Evolutionary conservation across 1,140 invertebrate genomes (phyloP).

Genomic region (Druon quercuslanigerum): DNA sequence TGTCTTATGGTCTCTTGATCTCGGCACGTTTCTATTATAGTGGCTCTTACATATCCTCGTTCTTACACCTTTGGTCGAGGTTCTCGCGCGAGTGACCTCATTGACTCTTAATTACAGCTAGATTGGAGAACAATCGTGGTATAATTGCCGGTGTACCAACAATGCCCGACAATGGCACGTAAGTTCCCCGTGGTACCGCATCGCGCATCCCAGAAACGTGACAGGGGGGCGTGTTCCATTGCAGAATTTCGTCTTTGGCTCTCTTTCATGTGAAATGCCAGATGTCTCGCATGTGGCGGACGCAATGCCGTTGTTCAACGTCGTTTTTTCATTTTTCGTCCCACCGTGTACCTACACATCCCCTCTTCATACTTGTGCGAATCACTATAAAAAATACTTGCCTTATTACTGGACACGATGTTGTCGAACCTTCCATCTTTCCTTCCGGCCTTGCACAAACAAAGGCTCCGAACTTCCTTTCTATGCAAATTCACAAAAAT

Average conservation of each 20-base stretch:
- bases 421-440: conserved; percentile 2
- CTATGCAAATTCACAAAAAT: background rate
- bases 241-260: conserved; percentile 69
- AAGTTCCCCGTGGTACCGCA: conserved; percentile 62
- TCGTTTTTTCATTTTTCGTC: conserved; percentile 51
- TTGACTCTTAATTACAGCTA: conserved; percentile 68
- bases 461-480: background rate
- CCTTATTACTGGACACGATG: background rate
- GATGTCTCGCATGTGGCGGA: conserved; percentile 75
- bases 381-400: no score
- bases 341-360: conserved; percentile 41
- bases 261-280: conserved; percentile 75
- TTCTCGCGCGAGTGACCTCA: conserved; percentile 65
- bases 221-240: conserved; percentile 72
- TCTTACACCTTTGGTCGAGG: conserved; percentile 39
- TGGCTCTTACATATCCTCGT: conserved; percentile 36
- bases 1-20: background rate
- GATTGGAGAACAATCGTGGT: conserved; percentile 68
- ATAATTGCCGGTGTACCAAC: conserved; percentile 67
- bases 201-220: conserved; percentile 65
- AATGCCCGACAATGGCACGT: conserved; percentile 63
- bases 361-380: background rate
- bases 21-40: conserved; percentile 11
- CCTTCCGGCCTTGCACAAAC: background rate
- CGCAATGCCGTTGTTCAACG: conserved; percentile 52